These are phyloP conservation scores for Bubo blakistoni DNA, from an alignment of 2,113 vertebrate species.

Conservation along the genomic window DNA sequence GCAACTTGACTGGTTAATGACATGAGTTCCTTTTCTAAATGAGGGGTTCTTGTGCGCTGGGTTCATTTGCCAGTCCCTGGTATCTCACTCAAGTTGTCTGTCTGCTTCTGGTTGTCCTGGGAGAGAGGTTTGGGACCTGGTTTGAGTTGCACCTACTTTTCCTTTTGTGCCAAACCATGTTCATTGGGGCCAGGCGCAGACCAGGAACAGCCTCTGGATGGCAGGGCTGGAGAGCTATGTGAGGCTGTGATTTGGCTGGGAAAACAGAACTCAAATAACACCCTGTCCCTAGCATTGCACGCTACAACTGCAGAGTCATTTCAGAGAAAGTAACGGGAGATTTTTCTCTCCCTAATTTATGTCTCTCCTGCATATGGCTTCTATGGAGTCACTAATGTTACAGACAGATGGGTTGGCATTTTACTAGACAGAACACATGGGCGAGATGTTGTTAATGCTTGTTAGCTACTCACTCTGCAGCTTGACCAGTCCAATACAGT, in stretches of 20 bases:
- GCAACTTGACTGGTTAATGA: not conserved
- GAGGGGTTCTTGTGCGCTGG: not conserved
- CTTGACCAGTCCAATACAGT: constrained; percentile 37
- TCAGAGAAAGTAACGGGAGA: not conserved
- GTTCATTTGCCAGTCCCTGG: not conserved
- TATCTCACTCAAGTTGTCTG: not conserved
- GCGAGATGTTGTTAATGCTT: constrained; percentile 53
- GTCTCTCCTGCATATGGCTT: constrained; percentile 57
- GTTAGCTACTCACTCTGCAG: constrained; percentile 38
- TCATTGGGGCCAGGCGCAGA: fast-evolving
- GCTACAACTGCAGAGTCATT: not conserved
- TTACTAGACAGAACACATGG: constrained; percentile 59
- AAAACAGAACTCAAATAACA: not conserved
- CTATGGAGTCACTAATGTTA: constrained; percentile 11
- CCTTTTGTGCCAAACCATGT: not conserved
- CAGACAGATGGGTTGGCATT: constrained; percentile 62
- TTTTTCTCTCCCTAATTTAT: constrained; percentile 62
- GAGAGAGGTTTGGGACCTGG: not conserved
- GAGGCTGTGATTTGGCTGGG: not conserved
- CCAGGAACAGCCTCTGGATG: not conserved
- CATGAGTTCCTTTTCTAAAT: not conserved
- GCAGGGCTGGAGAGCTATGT: not conserved
- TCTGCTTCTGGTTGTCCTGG: not conserved
- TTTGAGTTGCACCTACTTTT: not conserved
- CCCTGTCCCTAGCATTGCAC: not conserved